Percentiles rank a stretch among this genome's conserved stretches.
phyloP scores from a whole-genome alignment of 2,113 vertebrate genomes.

The Apistogramma diplotaenia region DNA sequence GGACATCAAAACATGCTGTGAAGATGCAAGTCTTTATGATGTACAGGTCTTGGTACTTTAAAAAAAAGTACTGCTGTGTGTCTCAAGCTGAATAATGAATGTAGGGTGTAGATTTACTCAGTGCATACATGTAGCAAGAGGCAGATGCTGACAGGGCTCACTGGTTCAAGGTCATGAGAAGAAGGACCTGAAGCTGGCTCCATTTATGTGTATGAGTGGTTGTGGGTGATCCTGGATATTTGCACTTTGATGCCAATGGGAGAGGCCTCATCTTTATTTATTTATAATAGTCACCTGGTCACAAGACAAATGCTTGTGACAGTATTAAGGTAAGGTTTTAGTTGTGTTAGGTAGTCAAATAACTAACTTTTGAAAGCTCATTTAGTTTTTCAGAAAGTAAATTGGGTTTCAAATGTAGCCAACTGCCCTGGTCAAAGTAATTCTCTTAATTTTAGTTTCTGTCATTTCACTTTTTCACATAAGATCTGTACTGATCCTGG shows the following conservation, averaged over 20 bases:
- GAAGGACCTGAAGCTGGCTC: neutral
- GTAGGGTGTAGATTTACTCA: constrained; percentile 3
- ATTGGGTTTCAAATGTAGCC: neutral
- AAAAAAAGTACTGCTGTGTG: neutral
- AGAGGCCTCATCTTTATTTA: neutral
- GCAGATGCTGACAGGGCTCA: constrained; percentile 49
- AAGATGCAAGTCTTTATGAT: neutral
- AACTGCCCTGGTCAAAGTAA: accelerated
- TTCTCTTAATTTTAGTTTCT: neutral
- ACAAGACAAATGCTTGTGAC: neutral
- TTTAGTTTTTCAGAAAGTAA: neutral
- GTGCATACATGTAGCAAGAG: constrained; percentile 41
- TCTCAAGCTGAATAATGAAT: constrained; percentile 10
- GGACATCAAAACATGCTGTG: neutral
- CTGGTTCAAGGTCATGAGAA: constrained; percentile 47
- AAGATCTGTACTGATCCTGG: neutral
- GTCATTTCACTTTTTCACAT: neutral
- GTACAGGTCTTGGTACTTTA: neutral
- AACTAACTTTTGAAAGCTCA: neutral
- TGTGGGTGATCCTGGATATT: neutral
- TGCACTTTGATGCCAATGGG: no score
- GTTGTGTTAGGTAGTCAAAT: neutral
- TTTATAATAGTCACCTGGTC: neutral
- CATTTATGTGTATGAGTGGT: neutral
- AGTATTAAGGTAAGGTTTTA: neutral